Conservation (phyloP, 2,113 vertebrate genomes). For the Nematolebias whitei region DNA sequence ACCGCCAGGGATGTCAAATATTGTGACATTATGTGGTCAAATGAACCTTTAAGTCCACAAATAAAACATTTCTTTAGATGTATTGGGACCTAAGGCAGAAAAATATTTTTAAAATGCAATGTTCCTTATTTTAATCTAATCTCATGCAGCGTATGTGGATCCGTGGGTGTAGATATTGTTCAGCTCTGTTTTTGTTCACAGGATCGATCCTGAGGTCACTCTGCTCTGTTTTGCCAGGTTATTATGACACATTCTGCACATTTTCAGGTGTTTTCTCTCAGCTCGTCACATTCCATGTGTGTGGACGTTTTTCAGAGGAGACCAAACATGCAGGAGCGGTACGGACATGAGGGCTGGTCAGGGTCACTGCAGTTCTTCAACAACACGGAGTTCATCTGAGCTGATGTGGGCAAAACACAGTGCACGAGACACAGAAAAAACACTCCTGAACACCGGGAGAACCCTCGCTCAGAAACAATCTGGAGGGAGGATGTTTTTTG, state of each 20-base stretch:
- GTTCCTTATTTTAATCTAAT: too few species aligned
- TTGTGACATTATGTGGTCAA: too few species aligned
- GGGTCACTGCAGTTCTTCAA: constrained; percentile 63
- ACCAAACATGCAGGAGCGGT: constrained; percentile 45
- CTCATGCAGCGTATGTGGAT: not conserved
- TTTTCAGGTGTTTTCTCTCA: constrained; percentile 46
- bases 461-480: constrained; percentile 51
- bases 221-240: constrained; percentile 21
- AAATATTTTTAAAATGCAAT: too few species aligned
- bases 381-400: constrained; percentile 46
- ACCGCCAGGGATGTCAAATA: too few species aligned
- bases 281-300: constrained; percentile 64
- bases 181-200: constrained; percentile 42
- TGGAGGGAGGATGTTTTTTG: constrained; percentile 62
- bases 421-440: constrained; percentile 44
- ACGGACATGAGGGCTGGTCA: constrained; percentile 20
- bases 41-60: too few species aligned
- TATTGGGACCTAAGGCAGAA: too few species aligned
- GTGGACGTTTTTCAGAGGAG: constrained; percentile 37
- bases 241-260: constrained; percentile 41
- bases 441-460: constrained; percentile 38
- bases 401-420: constrained; percentile 45
- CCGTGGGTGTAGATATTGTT: constrained; percentile 7
- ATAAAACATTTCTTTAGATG: too few species aligned
- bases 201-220: constrained; percentile 6